Base-by-base conservation (phyloP, 2,888 invertebrate species). In the Holacanthella duospinosa region DNA sequence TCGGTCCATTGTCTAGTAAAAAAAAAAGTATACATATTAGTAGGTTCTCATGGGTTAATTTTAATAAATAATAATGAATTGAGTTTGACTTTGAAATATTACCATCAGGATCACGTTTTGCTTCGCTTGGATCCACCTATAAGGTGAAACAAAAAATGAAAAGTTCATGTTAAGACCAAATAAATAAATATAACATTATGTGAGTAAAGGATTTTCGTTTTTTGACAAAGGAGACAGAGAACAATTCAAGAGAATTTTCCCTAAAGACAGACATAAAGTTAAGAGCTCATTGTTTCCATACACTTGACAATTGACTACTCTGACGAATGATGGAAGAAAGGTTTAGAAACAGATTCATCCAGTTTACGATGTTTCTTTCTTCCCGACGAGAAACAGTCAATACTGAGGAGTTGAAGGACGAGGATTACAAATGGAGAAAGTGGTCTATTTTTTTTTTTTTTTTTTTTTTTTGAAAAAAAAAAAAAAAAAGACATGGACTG, bases 41-140 rank as follows among this genome's bases (percentile, higher is more conserved):
- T 16, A 48, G 4, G 4, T 21, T 48, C 48, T 16, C 21, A n/a
- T 21, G 4, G 48, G 16, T 6, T 36, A 16, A 36, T 21, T 21
- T n/a, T 48, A 4, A 21, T 48, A 12, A 36, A 36, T 36, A 16
- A 36, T 6, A 36, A 12, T 36, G 36, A 36, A 6, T 36, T 36
- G 16, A 12, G 36, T 48, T 9, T 48, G 21, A 21, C 4, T 16
- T 77, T 48, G 12, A 6, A 36, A 16, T 21, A 4, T 21, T 21
- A 48, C 48, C 48, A 57, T 92, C 88, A 19, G 88, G 86, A 76
- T 91, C 91, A 63, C 89, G 83, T 75, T 91, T 92, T 1, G 88
- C 85, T 79, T 93, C 92, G 75, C 88, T 89, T 62, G 92, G 92
- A 82, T 93, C 92, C 75, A 86, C 86, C 85, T 89, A 77, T n/a